A percentile compares a stretch with the other conserved stretches of the same genome.
These are phyloP conservation scores for Trissolcus japonicus DNA, from an alignment of 2,888 invertebrate genomes.

Conservation along the genomic window DNA sequence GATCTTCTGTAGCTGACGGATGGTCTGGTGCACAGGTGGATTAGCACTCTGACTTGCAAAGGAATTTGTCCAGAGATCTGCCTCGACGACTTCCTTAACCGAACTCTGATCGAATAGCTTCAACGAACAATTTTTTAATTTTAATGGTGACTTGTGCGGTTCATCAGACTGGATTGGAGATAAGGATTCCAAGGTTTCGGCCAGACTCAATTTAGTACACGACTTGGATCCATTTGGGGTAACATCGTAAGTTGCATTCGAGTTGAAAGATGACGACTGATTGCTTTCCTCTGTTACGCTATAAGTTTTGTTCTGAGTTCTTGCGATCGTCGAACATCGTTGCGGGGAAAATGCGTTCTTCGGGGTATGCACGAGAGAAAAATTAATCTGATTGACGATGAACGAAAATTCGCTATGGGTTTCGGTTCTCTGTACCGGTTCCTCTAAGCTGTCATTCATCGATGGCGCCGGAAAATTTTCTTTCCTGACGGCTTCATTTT, in stretches of 20 bases:
- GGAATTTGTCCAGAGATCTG: constrained; percentile 65
- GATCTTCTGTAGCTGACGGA: constrained; percentile 48
- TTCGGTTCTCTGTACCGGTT: not conserved
- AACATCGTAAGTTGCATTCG: constrained; percentile 60
- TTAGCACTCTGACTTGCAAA: not conserved
- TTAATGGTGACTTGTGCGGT: not conserved
- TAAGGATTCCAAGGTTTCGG: constrained; percentile 54
- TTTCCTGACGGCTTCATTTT: not conserved
- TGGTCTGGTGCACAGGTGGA: constrained; percentile 1
- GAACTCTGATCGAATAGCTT: constrained; percentile 58
- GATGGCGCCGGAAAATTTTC: not conserved
- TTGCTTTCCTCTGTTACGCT: constrained; percentile 15
- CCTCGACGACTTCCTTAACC: constrained; percentile 67
- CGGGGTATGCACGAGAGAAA: constrained; percentile 55
- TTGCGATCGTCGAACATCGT: constrained; percentile 58
- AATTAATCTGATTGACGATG: constrained; percentile 65
- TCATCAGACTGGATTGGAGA: constrained; percentile 42
- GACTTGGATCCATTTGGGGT: constrained; percentile 55
- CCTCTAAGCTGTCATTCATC: constrained; percentile 49
- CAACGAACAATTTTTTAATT: constrained; percentile 9
- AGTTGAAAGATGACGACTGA: constrained; percentile 31
- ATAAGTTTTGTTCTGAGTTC: constrained; percentile 33
- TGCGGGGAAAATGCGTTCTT: constrained; percentile 58
- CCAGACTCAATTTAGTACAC: constrained; percentile 47
- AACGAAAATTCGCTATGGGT: constrained; percentile 62